phyloP scores from a whole-genome alignment of 2,797 vertebrate genomes.

The Balearica regulorum region DNA sequence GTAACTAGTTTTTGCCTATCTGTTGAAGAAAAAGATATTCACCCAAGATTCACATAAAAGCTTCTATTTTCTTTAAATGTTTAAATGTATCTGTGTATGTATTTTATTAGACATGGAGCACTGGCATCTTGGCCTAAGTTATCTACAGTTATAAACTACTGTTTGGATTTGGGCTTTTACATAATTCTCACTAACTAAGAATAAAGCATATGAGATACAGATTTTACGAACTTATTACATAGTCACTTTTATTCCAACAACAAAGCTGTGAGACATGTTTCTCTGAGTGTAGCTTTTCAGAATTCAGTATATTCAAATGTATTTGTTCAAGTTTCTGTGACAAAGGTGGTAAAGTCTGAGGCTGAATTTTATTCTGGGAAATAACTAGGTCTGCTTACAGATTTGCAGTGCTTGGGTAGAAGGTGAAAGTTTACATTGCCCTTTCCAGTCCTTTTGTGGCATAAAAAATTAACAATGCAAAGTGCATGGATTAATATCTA shows the following conservation, averaged over 20 bases:
- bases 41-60: background rate
- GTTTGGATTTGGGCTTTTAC: background rate
- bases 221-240: conserved; percentile 18
- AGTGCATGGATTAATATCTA: conserved; percentile 50
- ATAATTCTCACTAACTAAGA: background rate
- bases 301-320: conserved; percentile 10
- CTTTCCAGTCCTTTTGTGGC: conserved; percentile 23
- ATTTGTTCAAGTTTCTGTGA: conserved; percentile 13
- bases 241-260: conserved; percentile 14
- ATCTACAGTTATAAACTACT: background rate
- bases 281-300: background rate
- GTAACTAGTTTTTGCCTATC: background rate
- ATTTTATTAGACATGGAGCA: background rate
- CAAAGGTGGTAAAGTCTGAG: background rate
- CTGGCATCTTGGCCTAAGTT: background rate
- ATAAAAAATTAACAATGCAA: conserved; percentile 55
- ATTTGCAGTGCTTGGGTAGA: background rate
- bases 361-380: background rate
- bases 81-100: background rate
- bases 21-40: background rate
- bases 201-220: background rate
- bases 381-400: background rate
- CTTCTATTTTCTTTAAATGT: background rate
- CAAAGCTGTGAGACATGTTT: background rate
- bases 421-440: conserved; percentile 46